Conservation (phyloP, 2,113 vertebrate genomes). For the Lycocorax pyrrhopterus region DNA sequence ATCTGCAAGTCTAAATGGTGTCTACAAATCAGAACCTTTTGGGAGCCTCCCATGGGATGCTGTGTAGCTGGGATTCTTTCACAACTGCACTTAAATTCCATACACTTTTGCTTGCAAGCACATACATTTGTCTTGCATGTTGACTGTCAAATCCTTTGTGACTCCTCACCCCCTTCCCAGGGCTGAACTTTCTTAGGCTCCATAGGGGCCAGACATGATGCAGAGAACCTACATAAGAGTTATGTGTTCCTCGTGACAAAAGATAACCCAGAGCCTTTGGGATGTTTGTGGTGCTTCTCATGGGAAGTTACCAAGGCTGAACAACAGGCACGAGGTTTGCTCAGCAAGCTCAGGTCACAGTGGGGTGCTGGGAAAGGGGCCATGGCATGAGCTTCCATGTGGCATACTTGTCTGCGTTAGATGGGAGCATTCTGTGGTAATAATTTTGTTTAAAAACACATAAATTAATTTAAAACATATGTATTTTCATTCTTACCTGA, state of each 20-base stretch:
- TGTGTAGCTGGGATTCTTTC: background rate
- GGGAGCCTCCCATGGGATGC: background rate
- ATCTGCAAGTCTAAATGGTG: background rate
- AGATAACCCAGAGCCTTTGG: background rate
- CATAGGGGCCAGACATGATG: background rate
- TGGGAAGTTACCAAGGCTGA: background rate
- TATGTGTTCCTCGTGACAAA: background rate
- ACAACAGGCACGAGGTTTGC: background rate
- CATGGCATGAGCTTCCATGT: background rate
- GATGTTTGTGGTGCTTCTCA: background rate
- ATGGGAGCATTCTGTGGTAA: background rate
- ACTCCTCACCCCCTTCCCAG: background rate
- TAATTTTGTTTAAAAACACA: background rate
- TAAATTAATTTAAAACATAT: background rate
- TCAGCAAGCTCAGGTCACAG: background rate
- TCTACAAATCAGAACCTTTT: rapidly evolving
- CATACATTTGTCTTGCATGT: background rate
- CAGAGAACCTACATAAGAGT: background rate
- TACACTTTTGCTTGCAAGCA: background rate
- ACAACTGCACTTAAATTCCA: background rate
- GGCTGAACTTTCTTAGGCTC: background rate
- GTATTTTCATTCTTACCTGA: conserved; percentile 81
- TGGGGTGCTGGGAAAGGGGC: background rate
- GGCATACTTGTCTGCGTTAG: background rate
- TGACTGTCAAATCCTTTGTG: background rate